A percentile compares a stretch with the other conserved stretches of the same genome.
Conservation (phyloP, 2,888 invertebrate genomes). For the Hirudinaria manillensis region DNA sequence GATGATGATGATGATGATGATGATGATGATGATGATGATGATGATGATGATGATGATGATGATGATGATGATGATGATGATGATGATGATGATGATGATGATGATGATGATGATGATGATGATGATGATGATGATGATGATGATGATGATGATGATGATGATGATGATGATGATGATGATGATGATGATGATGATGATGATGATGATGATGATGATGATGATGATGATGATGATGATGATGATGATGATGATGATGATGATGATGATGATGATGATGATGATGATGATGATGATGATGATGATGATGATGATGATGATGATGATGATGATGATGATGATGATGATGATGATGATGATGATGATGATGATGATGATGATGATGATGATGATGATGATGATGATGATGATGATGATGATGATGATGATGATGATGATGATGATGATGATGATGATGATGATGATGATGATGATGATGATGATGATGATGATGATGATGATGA, state of each 20-base stretch:
- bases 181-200: conserved; percentile 3
- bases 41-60: conserved; percentile 1
- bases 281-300: background rate
- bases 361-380: conserved; percentile 7
- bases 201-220: conserved; percentile 1
- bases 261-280: background rate
- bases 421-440: conserved; percentile 7
- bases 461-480: conserved; percentile 7
- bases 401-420: conserved; percentile 7
- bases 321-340: background rate
- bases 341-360: background rate
- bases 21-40: conserved; percentile 3
- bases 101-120: conserved; percentile 3
- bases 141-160: background rate
- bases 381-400: conserved; percentile 7
- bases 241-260: conserved; percentile 7
- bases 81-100: background rate
- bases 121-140: conserved; percentile 1
- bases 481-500: conserved; percentile 7
- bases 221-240: conserved; percentile 1
- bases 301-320: background rate
- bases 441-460: conserved; percentile 7
- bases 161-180: conserved; percentile 7
- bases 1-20: background rate
- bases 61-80: conserved; percentile 4